These are phyloP conservation scores for Mastomys coucha DNA, from an alignment of 2,113 vertebrate species.

Conservation along the genomic window DNA sequence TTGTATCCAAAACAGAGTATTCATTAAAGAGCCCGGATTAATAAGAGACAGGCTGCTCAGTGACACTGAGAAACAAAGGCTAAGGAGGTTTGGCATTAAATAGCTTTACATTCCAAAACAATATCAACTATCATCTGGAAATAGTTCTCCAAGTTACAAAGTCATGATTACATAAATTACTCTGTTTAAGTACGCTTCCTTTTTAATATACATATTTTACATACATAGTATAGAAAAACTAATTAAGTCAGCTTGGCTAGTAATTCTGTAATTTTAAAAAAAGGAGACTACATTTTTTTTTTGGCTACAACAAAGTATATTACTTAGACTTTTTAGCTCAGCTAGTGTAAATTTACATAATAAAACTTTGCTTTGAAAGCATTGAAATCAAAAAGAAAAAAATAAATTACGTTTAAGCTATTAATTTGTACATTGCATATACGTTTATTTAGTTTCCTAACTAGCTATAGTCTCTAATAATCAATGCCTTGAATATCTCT, in stretches of 20 bases:
- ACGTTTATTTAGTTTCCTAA: conserved; percentile 58
- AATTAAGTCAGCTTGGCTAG: conserved; percentile 46
- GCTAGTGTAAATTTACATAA: conserved; percentile 55
- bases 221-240: conserved; percentile 76
- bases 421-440: conserved; percentile 64
- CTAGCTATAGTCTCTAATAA: conserved; percentile 42
- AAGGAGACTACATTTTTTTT: conserved; percentile 68
- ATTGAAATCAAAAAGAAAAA: conserved; percentile 64
- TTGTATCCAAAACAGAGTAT: conserved; percentile 22
- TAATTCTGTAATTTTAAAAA: conserved; percentile 65
- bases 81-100: conserved; percentile 74
- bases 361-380: conserved; percentile 68
- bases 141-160: conserved; percentile 75
- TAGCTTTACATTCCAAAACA: conserved; percentile 78
- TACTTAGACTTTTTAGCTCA: conserved; percentile 71
- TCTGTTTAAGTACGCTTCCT: conserved; percentile 38
- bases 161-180: conserved; percentile 71
- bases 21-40: conserved; percentile 59
- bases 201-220: conserved; percentile 68
- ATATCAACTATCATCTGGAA: conserved; percentile 69
- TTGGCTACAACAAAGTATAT: conserved; percentile 69
- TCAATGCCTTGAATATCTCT: conserved; percentile 52
- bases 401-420: conserved; percentile 73
- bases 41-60: conserved; percentile 64
- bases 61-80: conserved; percentile 71